Evolutionary conservation across 2,797 vertebrate species (phyloP).

Genomic region (Scleropages formosus): DNA sequence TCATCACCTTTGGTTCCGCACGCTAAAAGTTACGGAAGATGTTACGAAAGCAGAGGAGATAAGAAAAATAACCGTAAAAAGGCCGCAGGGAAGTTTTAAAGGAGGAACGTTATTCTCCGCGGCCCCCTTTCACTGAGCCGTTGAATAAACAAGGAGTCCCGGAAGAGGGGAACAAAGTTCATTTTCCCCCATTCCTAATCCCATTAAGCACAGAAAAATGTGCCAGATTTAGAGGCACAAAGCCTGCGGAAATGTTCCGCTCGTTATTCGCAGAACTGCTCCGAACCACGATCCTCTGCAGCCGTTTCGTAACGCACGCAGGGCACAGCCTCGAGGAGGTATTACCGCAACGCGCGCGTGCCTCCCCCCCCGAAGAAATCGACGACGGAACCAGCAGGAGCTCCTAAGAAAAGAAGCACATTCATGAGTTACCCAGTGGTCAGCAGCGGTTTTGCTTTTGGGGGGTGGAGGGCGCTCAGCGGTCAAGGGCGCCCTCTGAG

Average conservation of each 20-base stretch:
- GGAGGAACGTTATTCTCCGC: no score
- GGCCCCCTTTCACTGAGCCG: background rate
- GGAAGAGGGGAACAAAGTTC: slow-evolving; percentile 21
- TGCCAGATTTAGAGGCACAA: background rate
- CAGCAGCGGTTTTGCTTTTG: background rate
- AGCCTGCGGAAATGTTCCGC: background rate
- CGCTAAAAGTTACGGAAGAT: no score
- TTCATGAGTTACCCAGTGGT: background rate
- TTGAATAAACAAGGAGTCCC: background rate
- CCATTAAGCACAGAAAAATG: background rate
- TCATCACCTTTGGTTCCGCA: no score
- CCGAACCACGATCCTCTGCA: background rate
- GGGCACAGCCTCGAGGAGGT: no score
- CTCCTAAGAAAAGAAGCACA: background rate
- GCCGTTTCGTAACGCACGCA: background rate
- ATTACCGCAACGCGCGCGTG: no score
- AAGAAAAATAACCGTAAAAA: no score
- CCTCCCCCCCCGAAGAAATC: background rate
- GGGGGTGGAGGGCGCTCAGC: background rate
- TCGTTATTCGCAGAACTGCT: background rate
- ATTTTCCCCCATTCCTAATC: slow-evolving; percentile 23
- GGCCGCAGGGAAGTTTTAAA: background rate
- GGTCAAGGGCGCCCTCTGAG: background rate
- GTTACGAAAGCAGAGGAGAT: no score
- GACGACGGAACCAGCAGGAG: background rate